Conservation (phyloP, 1,140 invertebrate genomes). For the Ectropis grisescens region DNA sequence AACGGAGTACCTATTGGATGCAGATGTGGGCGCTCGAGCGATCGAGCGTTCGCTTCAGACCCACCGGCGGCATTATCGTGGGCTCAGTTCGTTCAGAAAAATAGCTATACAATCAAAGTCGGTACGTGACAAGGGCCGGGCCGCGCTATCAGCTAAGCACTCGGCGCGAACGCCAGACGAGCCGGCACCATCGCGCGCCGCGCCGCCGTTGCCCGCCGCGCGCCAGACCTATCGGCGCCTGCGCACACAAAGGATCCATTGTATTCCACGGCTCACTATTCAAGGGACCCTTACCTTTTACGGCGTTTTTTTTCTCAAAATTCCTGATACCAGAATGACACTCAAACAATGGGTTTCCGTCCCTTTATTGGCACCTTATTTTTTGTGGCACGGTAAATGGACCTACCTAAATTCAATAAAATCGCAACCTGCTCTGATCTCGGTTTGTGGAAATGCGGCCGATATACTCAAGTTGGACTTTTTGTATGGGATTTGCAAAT, state of each 20-base stretch:
- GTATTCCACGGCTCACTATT: constrained; percentile 43
- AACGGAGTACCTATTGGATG: constrained; percentile 23
- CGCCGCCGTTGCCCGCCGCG: constrained; percentile 20
- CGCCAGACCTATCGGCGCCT: constrained; percentile 65
- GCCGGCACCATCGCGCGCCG: constrained; percentile 21
- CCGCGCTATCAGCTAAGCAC: constrained; percentile 5
- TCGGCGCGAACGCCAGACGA: constrained; percentile 24
- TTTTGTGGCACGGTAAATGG: constrained; percentile 55
- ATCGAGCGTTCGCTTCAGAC: constrained; percentile 5
- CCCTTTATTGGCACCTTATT: constrained; percentile 69
- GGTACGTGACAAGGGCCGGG: constrained; percentile 23
- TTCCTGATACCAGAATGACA: constrained; percentile 59
- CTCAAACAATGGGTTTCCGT: constrained; percentile 67
- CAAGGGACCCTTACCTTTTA: constrained; percentile 38
- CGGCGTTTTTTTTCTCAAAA: constrained; percentile 42
- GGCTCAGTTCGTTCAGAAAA: too few species aligned
- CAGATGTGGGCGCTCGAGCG: constrained; percentile 13
- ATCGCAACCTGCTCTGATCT: constrained; percentile 52
- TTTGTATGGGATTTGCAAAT: too few species aligned
- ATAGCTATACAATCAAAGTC: not conserved
- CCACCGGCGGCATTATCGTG: too few species aligned
- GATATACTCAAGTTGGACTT: too few species aligned
- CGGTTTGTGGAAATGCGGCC: too few species aligned
- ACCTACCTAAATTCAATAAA: constrained; percentile 50
- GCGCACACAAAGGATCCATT: constrained; percentile 59